A percentile compares a stretch with the other conserved stretches of the same genome.
Conservation (phyloP, 1,140 invertebrate genomes). For the Sarcophaga peregrina region DNA sequence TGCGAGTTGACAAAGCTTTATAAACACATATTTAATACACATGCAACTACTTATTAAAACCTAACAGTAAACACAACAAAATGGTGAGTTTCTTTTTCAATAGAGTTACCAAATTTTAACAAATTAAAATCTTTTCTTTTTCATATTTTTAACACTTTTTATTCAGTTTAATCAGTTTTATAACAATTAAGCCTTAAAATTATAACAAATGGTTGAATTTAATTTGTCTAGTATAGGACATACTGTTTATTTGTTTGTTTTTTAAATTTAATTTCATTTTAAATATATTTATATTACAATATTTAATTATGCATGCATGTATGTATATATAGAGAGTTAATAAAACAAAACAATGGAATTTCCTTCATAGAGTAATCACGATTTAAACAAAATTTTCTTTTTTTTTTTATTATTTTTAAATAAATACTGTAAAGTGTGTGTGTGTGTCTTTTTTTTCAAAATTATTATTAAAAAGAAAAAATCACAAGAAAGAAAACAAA, state of each 20-base stretch:
- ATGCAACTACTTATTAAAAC: too few relatives aligned
- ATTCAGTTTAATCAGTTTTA: constrained; percentile 1
- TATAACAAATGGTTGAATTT: constrained; percentile 18
- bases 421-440: neutral
- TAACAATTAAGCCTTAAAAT: neutral
- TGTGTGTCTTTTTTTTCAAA: neutral
- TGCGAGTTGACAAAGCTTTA: neutral
- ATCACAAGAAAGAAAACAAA: neutral
- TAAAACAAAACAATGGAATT: neutral
- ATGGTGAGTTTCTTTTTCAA: too few relatives aligned
- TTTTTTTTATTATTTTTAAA: neutral
- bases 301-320: neutral
- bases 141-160: neutral
- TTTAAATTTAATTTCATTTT: too few relatives aligned
- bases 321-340: too few relatives aligned
- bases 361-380: neutral
- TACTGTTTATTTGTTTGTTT: constrained; percentile 2
- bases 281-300: constrained; percentile 14
- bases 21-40: neutral
- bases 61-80: too few relatives aligned
- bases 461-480: neutral
- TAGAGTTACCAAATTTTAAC: too few relatives aligned
- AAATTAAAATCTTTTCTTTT: too few relatives aligned
- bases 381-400: neutral
- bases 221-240: neutral